Evolutionary conservation across 2,113 vertebrate species (phyloP).

Genomic region (Thamnaconus septentrionalis): DNA sequence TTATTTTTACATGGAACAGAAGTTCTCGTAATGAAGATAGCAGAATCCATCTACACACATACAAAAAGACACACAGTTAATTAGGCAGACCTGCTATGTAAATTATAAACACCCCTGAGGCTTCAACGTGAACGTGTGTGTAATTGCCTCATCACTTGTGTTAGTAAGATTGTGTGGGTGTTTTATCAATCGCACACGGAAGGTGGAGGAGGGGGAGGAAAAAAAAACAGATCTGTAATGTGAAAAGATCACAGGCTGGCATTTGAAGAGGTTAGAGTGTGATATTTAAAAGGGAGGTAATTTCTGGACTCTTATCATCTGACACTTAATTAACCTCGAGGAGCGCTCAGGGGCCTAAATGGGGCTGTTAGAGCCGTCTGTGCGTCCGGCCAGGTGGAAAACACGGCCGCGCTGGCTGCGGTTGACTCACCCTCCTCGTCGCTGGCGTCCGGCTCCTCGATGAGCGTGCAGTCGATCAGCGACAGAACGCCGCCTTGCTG

Average conservation of each 20-base stretch:
- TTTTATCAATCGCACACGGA: constrained; percentile 13
- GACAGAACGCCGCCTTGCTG: constrained; percentile 97
- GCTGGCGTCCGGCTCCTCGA: constrained; percentile 89
- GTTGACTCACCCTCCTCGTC: constrained; percentile 92
- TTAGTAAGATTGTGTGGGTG: constrained; percentile 2
- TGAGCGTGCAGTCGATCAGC: constrained; percentile 92
- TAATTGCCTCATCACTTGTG: not conserved
- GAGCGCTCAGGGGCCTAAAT: constrained; percentile 30
- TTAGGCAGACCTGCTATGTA: constrained; percentile 37
- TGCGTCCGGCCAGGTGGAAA: not conserved
- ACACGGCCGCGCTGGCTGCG: not conserved
- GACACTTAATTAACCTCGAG: constrained; percentile 73
- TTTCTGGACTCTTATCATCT: constrained; percentile 50
- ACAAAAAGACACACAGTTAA: constrained; percentile 29
- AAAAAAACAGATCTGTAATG: constrained; percentile 40
- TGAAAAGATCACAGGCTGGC: constrained; percentile 59
- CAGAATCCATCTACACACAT: not conserved
- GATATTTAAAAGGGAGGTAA: constrained; percentile 63
- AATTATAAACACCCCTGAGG: constrained; percentile 7
- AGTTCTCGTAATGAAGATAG: not conserved
- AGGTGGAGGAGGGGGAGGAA: not conserved
- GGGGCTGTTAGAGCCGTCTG: constrained; percentile 17
- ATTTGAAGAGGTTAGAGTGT: constrained; percentile 64
- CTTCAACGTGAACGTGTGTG: constrained; percentile 16
- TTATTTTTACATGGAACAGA: not conserved